Evolutionary conservation across 2,888 invertebrate species (phyloP).

Genomic region (Axea sp.): DNA sequence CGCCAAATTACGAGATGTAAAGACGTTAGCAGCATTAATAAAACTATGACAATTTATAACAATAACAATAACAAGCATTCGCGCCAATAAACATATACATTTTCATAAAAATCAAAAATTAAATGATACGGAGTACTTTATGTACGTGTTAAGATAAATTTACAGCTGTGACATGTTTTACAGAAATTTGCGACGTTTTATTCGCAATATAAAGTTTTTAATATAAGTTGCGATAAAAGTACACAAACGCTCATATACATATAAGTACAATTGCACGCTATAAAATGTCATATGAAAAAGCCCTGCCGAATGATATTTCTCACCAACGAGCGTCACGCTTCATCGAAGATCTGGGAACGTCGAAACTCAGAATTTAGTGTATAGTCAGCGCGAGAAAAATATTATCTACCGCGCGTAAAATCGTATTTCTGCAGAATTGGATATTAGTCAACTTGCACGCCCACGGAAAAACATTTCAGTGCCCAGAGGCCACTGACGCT

Average conservation of each 20-base stretch:
- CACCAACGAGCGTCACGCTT: constrained; percentile 58
- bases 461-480: constrained; percentile 63
- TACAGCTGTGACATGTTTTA: constrained; percentile 47
- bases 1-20: too few relatives aligned
- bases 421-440: constrained; percentile 65
- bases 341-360: constrained; percentile 57
- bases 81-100: too few relatives aligned
- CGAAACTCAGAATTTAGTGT: constrained; percentile 50
- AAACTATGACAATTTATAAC: too few relatives aligned
- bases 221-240: constrained; percentile 53
- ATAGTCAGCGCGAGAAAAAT: constrained; percentile 49
- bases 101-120: too few relatives aligned
- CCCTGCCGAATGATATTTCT: constrained; percentile 56
- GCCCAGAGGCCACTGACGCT: constrained; percentile 65
- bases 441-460: constrained; percentile 65
- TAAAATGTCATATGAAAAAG: constrained; percentile 54
- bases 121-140: constrained; percentile 35
- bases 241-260: constrained; percentile 48
- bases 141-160: constrained; percentile 55
- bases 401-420: constrained; percentile 63
- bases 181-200: constrained; percentile 42
- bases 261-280: constrained; percentile 42
- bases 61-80: too few relatives aligned
- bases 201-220: constrained; percentile 56
- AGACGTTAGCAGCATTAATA: too few relatives aligned